Conservation (phyloP, 92 coral and sea anemone species). For the Anthopleura xanthogrammica region DNA sequence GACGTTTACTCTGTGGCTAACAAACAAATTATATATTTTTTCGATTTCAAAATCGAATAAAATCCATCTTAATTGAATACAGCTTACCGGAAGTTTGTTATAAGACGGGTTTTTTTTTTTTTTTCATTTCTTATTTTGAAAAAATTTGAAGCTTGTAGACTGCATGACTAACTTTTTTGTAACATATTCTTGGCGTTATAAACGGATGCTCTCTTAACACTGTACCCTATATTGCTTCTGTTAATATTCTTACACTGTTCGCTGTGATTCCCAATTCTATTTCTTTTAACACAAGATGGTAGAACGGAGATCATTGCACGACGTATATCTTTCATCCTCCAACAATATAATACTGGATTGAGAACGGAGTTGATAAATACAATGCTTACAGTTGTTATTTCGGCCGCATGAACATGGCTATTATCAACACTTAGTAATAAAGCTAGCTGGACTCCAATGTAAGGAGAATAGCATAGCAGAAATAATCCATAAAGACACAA, state of each 20-base stretch:
- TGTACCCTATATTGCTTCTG: neutral
- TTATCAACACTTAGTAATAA: conserved; percentile 25
- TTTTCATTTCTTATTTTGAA: too few relatives aligned
- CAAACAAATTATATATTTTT: too few relatives aligned
- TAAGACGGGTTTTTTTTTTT: too few relatives aligned
- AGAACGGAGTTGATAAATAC: conserved; percentile 34
- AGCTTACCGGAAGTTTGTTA: too few relatives aligned
- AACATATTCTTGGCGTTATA: neutral
- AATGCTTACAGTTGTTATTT: conserved; percentile 34
- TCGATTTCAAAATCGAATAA: too few relatives aligned
- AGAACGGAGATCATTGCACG: conserved; percentile 37
- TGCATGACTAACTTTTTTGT: too few relatives aligned
- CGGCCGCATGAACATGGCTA: conserved; percentile 22
- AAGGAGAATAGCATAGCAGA: conserved; percentile 35
- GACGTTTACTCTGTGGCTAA: too few relatives aligned
- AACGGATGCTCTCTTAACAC: neutral
- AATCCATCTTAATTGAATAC: too few relatives aligned
- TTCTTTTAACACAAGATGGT: conserved; percentile 2
- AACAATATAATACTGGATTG: conserved; percentile 34
- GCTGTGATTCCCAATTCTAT: neutral
- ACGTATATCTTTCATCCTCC: conserved; percentile 43
- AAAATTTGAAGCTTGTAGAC: too few relatives aligned
- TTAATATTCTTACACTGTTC: too few relatives aligned
- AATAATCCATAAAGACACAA: conserved; percentile 30
- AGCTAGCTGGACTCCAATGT: conserved; percentile 32